A percentile compares a stretch with the other conserved stretches of the same genome.
These are phyloP conservation scores for Buathra laborator DNA, from an alignment of 2,888 invertebrate genomes.

Conservation along the genomic window DNA sequence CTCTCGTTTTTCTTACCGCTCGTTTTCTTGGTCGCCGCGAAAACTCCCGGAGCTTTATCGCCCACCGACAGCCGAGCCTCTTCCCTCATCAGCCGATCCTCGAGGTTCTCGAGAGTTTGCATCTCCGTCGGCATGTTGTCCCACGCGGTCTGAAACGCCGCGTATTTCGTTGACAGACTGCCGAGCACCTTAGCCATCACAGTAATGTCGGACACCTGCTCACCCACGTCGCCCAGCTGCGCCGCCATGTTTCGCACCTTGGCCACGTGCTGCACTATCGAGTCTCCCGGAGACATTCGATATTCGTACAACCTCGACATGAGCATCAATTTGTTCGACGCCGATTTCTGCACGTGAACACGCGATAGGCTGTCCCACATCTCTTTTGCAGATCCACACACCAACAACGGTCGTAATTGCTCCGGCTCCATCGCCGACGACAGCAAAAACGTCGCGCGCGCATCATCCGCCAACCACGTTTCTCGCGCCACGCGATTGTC, in stretches of 20 bases:
- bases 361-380: slow-evolving; percentile 45
- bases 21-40: slow-evolving; percentile 11
- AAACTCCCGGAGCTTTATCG: slow-evolving; percentile 41
- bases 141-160: slow-evolving; percentile 63
- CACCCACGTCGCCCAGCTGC: slow-evolving; percentile 52
- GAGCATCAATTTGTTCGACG: slow-evolving; percentile 53
- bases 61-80: slow-evolving; percentile 22
- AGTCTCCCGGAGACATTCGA: slow-evolving; percentile 59
- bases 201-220: slow-evolving; percentile 30
- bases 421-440: slow-evolving; percentile 62
- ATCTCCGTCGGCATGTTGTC: slow-evolving; percentile 31
- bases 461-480: slow-evolving; percentile 43
- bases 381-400: slow-evolving; percentile 63
- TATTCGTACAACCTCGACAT: slow-evolving; percentile 54
- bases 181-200: slow-evolving; percentile 65
- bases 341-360: slow-evolving; percentile 64
- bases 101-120: slow-evolving; percentile 60
- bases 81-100: slow-evolving; percentile 56
- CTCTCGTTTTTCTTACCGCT: not conserved
- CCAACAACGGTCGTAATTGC: slow-evolving; percentile 63
- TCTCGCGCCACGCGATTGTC: not conserved
- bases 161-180: slow-evolving; percentile 57
- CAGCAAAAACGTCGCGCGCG: slow-evolving; percentile 55
- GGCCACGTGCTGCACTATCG: slow-evolving; percentile 59
- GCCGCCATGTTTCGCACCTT: slow-evolving; percentile 59